phyloP scores from a whole-genome alignment of 2,888 invertebrate species.

The Drosophila colorata region DNA sequence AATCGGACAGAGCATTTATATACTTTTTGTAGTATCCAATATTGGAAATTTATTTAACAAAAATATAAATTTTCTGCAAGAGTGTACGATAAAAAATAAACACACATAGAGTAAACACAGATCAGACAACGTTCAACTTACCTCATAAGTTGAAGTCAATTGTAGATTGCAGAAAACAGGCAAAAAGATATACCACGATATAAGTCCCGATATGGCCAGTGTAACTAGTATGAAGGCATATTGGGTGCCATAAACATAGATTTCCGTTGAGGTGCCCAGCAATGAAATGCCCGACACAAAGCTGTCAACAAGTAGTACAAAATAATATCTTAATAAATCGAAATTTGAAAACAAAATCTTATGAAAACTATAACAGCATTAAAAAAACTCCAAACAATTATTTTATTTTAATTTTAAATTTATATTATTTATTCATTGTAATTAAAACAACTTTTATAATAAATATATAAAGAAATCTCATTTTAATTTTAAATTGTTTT shows the following conservation, averaged over 20 bases:
- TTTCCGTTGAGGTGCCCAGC: constrained; percentile 91
- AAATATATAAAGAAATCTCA: not conserved
- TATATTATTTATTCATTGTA: not conserved
- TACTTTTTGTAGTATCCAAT: not conserved
- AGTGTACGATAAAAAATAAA: not conserved
- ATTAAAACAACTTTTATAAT: not conserved
- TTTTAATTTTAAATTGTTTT: too few relatives aligned
- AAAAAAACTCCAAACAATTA: too few relatives aligned
- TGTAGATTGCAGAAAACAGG: constrained; percentile 90
- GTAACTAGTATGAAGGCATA: constrained; percentile 87
- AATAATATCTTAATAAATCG: not conserved
- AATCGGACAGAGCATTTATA: not conserved
- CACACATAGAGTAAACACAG: constrained; percentile 8
- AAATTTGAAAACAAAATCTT: not conserved
- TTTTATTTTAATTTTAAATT: not conserved
- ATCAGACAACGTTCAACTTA: constrained; percentile 78
- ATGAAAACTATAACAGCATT: too few relatives aligned
- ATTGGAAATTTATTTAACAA: not conserved
- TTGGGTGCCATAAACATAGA: constrained; percentile 91
- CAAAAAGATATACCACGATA: constrained; percentile 88
- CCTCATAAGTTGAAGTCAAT: constrained; percentile 92
- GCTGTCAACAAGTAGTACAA: constrained; percentile 82
- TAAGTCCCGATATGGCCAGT: constrained; percentile 85
- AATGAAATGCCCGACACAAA: constrained; percentile 91
- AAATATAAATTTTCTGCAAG: not conserved